Conservation (phyloP, 2,888 invertebrate genomes). For the Leucozona laternaria region DNA sequence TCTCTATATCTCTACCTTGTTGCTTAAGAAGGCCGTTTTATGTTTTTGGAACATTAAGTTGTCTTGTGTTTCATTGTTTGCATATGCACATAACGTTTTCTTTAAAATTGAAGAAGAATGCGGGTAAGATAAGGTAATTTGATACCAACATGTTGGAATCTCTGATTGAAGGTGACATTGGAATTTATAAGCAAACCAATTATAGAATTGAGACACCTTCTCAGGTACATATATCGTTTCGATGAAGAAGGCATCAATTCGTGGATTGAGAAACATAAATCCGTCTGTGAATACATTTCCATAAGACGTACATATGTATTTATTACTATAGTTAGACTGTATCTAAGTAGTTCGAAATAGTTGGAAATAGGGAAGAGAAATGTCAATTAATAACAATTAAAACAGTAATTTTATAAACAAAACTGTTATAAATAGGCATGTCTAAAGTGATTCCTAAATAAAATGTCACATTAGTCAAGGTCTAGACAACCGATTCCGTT, state of each 20-base stretch:
- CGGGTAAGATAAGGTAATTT: constrained; percentile 7
- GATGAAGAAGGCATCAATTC: neutral
- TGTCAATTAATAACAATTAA: too few relatives aligned
- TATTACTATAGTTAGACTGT: too few relatives aligned
- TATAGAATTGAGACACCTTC: constrained; percentile 2
- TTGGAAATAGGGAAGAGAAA: too few relatives aligned
- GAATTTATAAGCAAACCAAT: constrained; percentile 2
- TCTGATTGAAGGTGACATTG: constrained; percentile 12
- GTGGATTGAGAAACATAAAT: neutral
- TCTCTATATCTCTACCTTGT: too few relatives aligned
- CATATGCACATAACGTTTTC: neutral
- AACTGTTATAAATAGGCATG: too few relatives aligned
- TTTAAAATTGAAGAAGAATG: neutral
- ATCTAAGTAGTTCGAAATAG: too few relatives aligned
- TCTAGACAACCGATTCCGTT: too few relatives aligned
- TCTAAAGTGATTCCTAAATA: too few relatives aligned
- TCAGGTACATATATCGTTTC: neutral
- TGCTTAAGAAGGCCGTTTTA: neutral
- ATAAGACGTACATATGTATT: too few relatives aligned
- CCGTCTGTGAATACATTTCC: neutral
- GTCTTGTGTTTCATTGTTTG: neutral
- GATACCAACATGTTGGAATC: neutral
- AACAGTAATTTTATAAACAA: too few relatives aligned
- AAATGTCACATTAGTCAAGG: too few relatives aligned
- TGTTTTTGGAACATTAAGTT: neutral